A percentile compares a stretch with the other conserved stretches of the same genome.
Conservation (phyloP, 2,888 invertebrate genomes). For the Tipula vernalis region DNA sequence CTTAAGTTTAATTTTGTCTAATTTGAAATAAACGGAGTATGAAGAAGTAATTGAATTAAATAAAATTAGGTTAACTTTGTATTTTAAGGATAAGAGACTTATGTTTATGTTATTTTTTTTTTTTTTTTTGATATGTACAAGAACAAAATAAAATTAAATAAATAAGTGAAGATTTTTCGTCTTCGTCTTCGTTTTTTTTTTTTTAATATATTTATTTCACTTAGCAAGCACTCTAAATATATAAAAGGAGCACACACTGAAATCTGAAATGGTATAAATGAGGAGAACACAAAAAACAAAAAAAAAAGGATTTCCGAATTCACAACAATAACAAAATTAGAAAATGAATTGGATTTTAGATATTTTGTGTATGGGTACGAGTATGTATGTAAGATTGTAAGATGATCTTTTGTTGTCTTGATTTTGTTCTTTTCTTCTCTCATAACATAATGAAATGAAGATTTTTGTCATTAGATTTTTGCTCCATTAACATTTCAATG, state of each 20-base stretch:
- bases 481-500: neutral
- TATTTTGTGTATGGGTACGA: neutral
- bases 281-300: neutral
- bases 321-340: neutral
- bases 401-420: neutral
- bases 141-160: neutral
- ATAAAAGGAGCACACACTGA: neutral
- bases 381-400: neutral
- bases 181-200: neutral
- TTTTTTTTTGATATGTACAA: neutral
- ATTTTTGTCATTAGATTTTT: neutral
- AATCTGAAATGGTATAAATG: neutral
- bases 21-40: conserved; percentile 12
- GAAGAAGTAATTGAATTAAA: conserved; percentile 10
- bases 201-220: neutral
- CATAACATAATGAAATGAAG: neutral
- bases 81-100: neutral
- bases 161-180: neutral
- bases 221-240: neutral
- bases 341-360: neutral
- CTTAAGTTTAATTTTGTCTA: conserved; percentile 11
- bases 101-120: neutral
- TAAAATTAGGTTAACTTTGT: conserved; percentile 11
- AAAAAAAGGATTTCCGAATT: neutral
- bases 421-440: neutral